Conservation (phyloP, 2,113 vertebrate genomes). For the Anolis sagrei region DNA sequence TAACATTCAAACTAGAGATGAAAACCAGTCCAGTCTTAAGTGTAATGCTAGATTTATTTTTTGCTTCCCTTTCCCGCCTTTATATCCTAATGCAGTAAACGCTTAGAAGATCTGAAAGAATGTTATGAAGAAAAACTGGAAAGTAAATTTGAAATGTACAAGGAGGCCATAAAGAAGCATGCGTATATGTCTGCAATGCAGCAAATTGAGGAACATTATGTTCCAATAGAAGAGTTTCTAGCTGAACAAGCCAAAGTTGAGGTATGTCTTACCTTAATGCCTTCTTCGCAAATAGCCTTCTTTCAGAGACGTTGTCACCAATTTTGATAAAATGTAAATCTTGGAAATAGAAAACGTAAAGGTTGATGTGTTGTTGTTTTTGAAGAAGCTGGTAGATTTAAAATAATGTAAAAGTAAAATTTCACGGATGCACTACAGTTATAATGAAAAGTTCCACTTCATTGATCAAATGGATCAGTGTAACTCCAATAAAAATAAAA, state of each 20-base stretch:
- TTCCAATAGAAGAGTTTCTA: conserved; percentile 84
- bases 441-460: too few species aligned
- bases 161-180: conserved; percentile 89
- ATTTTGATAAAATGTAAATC: not conserved
- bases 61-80: too few species aligned
- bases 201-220: conserved; percentile 84
- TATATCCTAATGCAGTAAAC: conserved; percentile 69
- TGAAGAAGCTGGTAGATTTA: not conserved
- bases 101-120: conserved; percentile 87
- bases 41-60: too few species aligned
- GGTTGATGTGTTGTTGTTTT: not conserved
- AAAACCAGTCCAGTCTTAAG: too few species aligned
- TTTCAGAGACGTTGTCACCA: not conserved
- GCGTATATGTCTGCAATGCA: conserved; percentile 87
- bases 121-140: conserved; percentile 87
- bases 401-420: too few species aligned
- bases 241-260: conserved; percentile 86
- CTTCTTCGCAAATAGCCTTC: not conserved
- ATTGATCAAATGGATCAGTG: too few species aligned
- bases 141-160: conserved; percentile 90
- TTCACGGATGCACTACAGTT: too few species aligned
- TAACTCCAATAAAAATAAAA: too few species aligned
- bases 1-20: too few species aligned
- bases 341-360: not conserved
- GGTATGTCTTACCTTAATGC: conserved; percentile 63